phyloP scores from a whole-genome alignment of 2,888 invertebrate species.

The Rhamphomyia laevipes region DNA sequence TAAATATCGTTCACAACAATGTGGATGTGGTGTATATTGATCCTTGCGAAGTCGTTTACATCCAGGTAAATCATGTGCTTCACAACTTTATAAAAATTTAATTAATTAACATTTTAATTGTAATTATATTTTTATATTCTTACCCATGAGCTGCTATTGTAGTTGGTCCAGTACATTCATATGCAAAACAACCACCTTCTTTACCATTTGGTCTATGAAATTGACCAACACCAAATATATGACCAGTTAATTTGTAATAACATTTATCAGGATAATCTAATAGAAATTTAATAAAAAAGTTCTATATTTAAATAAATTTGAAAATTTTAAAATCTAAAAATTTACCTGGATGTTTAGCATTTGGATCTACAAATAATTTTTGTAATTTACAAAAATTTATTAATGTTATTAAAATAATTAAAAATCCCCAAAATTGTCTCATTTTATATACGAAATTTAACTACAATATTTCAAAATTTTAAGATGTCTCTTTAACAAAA shows the following conservation, averaged over 20 bases:
- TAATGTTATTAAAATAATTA: neutral
- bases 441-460: too few species aligned
- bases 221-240: neutral
- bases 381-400: neutral
- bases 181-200: conserved; percentile 1
- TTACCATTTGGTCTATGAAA: neutral
- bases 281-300: neutral
- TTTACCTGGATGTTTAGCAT: neutral
- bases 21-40: neutral
- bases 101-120: neutral
- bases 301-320: neutral
- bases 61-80: neutral
- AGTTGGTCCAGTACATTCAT: neutral
- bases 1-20: conserved; percentile 1
- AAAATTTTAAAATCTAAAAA: neutral
- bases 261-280: neutral
- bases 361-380: neutral
- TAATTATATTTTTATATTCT: neutral
- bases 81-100: neutral
- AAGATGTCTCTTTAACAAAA: too few species aligned
- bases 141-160: neutral
- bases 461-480: too few species aligned
- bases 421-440: neutral
- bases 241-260: neutral
- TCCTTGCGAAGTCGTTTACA: neutral